Evolutionary conservation across 1,140 invertebrate species (phyloP).

Genomic region (Acromyrmex echinatior): DNA sequence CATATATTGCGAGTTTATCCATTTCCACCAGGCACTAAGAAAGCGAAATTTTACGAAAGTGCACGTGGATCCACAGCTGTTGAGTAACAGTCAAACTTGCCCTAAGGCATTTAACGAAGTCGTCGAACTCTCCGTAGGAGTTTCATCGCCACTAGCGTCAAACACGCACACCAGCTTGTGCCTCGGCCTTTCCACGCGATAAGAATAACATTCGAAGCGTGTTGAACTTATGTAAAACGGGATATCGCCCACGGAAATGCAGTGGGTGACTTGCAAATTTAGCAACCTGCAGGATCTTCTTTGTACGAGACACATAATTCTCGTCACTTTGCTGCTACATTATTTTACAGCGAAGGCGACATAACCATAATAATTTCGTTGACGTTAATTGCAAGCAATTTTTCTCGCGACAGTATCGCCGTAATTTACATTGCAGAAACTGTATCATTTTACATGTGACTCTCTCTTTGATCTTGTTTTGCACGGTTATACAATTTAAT

Average conservation of each 20-base stretch:
- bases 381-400: slow-evolving; percentile 20
- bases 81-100: slow-evolving; percentile 68
- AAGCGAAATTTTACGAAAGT: slow-evolving; percentile 73
- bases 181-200: slow-evolving; percentile 57
- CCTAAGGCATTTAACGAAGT: slow-evolving; percentile 67
- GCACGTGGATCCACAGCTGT: slow-evolving; percentile 54
- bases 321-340: slow-evolving; percentile 40
- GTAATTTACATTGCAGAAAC: slow-evolving; percentile 25
- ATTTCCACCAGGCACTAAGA: slow-evolving; percentile 47
- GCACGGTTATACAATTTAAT: slow-evolving; percentile 19
- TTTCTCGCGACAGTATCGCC: slow-evolving; percentile 8
- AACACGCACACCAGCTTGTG: slow-evolving; percentile 17
- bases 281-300: slow-evolving; percentile 28
- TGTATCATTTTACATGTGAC: neutral
- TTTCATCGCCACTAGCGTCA: slow-evolving; percentile 58
- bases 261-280: slow-evolving; percentile 28
- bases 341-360: slow-evolving; percentile 24
- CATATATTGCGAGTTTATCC: slow-evolving; percentile 45
- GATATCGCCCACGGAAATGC: slow-evolving; percentile 63
- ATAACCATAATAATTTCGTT: slow-evolving; percentile 16
- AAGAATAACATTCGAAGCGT: slow-evolving; percentile 67
- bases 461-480: slow-evolving; percentile 24
- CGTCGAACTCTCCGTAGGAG: slow-evolving; percentile 69
- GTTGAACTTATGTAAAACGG: slow-evolving; percentile 69
- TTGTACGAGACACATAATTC: slow-evolving; percentile 35